These are phyloP conservation scores for Eristalis intricaria DNA, from an alignment of 2,888 invertebrate species.

Conservation along the genomic window DNA sequence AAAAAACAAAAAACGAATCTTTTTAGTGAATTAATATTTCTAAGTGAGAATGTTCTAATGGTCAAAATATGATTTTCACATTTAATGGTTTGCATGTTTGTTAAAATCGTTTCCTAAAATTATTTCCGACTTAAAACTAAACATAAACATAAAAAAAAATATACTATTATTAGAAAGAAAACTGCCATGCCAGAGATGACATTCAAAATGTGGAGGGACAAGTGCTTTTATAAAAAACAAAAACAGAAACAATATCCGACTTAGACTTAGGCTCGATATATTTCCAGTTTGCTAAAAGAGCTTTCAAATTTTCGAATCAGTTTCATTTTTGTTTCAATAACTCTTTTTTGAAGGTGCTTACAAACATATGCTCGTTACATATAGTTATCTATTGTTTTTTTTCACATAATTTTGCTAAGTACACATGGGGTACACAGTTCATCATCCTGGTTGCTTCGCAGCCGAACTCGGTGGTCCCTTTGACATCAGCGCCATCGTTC, in stretches of 20 bases:
- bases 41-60: conserved; percentile 22
- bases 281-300: neutral
- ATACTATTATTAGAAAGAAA: conserved; percentile 27
- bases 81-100: conserved; percentile 20
- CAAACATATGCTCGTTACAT: neutral
- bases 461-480: neutral
- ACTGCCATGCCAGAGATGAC: conserved; percentile 46
- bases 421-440: neutral
- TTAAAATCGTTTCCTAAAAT: conserved; percentile 5
- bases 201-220: conserved; percentile 64
- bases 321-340: neutral
- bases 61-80: neutral
- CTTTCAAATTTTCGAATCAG: neutral
- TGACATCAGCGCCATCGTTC: neutral
- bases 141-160: neutral
- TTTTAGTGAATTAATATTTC: conserved; percentile 14
- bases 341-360: neutral
- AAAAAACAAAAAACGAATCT: conserved; percentile 21
- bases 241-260: neutral
- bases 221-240: conserved; percentile 46
- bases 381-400: neutral
- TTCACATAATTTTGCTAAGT: neutral
- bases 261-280: conserved; percentile 14
- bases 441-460: neutral
- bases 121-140: neutral